Conservation (phyloP, 2,888 invertebrate species). For the Harmothoe impar region DNA sequence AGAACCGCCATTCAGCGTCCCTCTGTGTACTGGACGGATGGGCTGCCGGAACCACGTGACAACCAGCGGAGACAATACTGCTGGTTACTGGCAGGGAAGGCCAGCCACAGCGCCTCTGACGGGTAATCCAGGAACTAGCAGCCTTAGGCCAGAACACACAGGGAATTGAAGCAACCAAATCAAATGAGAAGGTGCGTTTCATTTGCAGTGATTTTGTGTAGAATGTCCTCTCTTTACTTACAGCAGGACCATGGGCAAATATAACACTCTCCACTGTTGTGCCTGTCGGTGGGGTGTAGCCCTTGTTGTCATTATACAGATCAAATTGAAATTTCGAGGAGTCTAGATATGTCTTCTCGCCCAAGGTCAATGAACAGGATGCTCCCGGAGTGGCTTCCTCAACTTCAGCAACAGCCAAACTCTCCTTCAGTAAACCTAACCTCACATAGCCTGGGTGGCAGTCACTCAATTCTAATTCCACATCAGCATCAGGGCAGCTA, state of each 20-base stretch:
- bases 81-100: neutral
- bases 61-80: neutral
- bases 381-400: neutral
- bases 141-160: neutral
- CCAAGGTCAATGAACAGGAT: neutral
- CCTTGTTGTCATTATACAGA: neutral
- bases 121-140: neutral
- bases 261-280: neutral
- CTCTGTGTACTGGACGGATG: neutral
- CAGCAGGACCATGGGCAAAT: conserved; percentile 6
- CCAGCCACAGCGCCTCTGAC: neutral
- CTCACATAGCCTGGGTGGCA: neutral
- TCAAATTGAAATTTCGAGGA: neutral
- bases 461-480: neutral
- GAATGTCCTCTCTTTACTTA: neutral
- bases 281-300: neutral
- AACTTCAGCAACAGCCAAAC: neutral
- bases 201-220: neutral
- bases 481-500: neutral
- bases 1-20: neutral
- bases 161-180: neutral
- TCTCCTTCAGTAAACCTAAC: neutral
- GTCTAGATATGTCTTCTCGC: neutral
- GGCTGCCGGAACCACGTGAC: neutral
- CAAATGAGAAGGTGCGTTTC: neutral